phyloP scores from a whole-genome alignment of 2,113 vertebrate species.

The Climacteris rufus region DNA sequence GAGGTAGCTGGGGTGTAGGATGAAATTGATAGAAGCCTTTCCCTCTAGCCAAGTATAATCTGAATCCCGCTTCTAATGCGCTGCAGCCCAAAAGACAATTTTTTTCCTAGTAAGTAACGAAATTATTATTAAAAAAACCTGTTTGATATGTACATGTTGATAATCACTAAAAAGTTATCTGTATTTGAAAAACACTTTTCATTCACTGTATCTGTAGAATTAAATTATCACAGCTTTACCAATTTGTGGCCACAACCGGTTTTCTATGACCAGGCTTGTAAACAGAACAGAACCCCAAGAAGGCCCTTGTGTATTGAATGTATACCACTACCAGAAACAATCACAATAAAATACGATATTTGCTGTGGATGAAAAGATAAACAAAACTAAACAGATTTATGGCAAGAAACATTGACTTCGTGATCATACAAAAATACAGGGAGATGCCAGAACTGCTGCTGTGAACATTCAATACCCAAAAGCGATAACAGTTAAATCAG shows the following conservation, averaged over 20 bases:
- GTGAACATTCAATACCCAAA: not conserved
- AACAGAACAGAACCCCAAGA: not conserved
- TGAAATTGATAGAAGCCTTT: not conserved
- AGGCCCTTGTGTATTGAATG: not conserved
- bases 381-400: not conserved
- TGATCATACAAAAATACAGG: not conserved
- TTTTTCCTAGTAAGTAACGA: not conserved
- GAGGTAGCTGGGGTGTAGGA: accelerated
- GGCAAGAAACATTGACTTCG: not conserved
- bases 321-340: not conserved
- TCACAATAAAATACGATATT: not conserved
- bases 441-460: not conserved
- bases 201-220: not conserved
- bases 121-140: not conserved
- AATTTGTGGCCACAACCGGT: not conserved
- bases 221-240: not conserved
- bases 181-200: not conserved
- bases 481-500: not conserved
- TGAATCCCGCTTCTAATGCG: not conserved
- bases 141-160: not conserved
- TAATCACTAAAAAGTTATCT: not conserved
- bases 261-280: not conserved
- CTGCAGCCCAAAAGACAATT: not conserved
- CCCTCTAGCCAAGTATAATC: not conserved
- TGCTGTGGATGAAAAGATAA: not conserved